Base-by-base conservation (phyloP, 2,797 vertebrate genomes). In the Aldrovandia affinis region DNA sequence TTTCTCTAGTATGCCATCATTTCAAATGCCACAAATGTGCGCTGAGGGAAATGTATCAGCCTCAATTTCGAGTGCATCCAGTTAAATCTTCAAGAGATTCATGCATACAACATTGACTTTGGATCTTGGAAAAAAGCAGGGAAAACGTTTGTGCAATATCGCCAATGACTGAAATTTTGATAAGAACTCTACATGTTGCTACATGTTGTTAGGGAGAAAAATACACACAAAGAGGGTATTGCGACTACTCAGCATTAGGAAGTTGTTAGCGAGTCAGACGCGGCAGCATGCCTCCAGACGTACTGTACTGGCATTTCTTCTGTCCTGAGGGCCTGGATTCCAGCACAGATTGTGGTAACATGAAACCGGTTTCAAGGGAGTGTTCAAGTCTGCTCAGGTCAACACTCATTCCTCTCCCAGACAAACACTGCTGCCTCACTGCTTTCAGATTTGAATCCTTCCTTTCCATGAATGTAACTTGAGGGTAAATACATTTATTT, bases 281-380 rank as follows among this genome's bases (percentile, higher is more conserved):
- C 25, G 15, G 6, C 65, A 39, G 33, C 1, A 8, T 39, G 14
- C 65, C 33, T 44, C 44, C 70, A 75, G 70, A 75, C 25, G 22
- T 39, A 1, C 36, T 75, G 70, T 44, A 3, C 18, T 44, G 22
- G 70, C 70, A 75, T 75, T 47, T 75, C 70, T 44, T 44, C 70
- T 75, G 70, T 75, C 70, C 70, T 44, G 5, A n/a, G 70, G 70
- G 70, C 42, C 39, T 25, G 70, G 70, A 75, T 75, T 75, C 70
- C 70, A 44, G 39, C 70, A 44, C 70, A 44, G 70, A 75, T 75
- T 75, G 39, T 44, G 70, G 70, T 25, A 75, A 75, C 39, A 22
- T 12, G 33, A 75, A 75, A 75, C 70, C 70, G 70, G 70, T 75
- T 75, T 44, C 70, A 75, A 25, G 70, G 70, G 70, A 75, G 70